phyloP scores from a whole-genome alignment of 2,888 invertebrate species.

The Cyaniris semiargus region DNA sequence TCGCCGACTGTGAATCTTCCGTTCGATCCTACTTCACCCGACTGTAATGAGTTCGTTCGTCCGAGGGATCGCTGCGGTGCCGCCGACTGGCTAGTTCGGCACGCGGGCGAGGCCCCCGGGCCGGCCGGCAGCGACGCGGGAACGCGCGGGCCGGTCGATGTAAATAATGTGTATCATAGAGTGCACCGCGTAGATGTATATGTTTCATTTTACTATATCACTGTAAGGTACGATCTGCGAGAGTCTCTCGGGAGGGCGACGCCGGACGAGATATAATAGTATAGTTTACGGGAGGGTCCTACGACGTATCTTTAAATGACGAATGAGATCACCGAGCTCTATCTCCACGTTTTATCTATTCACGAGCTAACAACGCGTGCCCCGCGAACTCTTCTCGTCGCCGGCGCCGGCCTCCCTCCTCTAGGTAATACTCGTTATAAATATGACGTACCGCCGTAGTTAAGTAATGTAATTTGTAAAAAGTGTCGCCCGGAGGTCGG shows the following conservation, averaged over 20 bases:
- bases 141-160: neutral
- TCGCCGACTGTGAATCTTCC: neutral
- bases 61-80: neutral
- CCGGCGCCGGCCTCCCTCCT: neutral
- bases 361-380: too few relatives aligned
- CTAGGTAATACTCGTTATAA: neutral
- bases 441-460: constrained; percentile 8
- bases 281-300: neutral
- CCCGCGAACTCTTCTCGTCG: neutral
- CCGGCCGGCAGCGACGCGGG: neutral
- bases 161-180: constrained; percentile 30
- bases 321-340: neutral
- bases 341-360: neutral
- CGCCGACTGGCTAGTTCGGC: neutral
- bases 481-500: constrained; percentile 42
- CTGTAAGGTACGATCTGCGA: neutral
- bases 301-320: neutral
- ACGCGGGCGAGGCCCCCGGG: neutral
- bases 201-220: neutral
- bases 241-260: neutral
- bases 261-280: neutral
- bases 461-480: constrained; percentile 34
- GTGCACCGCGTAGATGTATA: constrained; percentile 20
- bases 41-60: neutral
- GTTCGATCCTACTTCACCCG: neutral